A percentile compares a stretch with the other conserved stretches of the same genome.
These are phyloP conservation scores for Eupithecia inturbata DNA, from an alignment of 2,888 invertebrate genomes.

Conservation along the genomic window DNA sequence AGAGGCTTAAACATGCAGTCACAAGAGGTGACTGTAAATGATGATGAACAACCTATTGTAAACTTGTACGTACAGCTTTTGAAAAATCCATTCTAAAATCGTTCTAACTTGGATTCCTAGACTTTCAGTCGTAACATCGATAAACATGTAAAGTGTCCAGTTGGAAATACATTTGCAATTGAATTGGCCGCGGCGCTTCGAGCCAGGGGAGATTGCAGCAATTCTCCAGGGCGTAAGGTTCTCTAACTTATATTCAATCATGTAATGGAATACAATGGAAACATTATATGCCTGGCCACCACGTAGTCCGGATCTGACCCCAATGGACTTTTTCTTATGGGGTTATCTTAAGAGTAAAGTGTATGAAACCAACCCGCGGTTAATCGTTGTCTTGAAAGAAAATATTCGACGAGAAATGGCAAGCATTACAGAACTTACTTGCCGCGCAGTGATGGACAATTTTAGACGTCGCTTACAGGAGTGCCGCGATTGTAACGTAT, in stretches of 20 bases:
- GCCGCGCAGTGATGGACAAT: too few species aligned
- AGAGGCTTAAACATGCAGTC: not conserved
- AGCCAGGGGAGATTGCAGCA: constrained; percentile 56
- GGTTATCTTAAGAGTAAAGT: too few species aligned
- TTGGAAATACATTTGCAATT: constrained; percentile 51
- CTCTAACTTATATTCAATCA: constrained; percentile 66
- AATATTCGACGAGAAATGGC: too few species aligned
- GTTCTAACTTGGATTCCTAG: constrained; percentile 12
- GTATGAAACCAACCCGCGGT: too few species aligned
- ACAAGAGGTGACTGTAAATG: not conserved
- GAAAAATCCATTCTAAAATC: not conserved
- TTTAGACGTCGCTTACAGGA: too few species aligned
- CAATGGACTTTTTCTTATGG: too few species aligned
- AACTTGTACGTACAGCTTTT: not conserved
- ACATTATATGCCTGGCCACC: too few species aligned
- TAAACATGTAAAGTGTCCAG: constrained; percentile 54
- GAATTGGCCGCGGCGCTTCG: constrained; percentile 53
- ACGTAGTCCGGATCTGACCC: too few species aligned
- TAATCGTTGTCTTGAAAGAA: too few species aligned
- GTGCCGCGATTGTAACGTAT: too few species aligned
- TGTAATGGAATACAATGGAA: constrained; percentile 52
- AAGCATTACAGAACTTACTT: too few species aligned
- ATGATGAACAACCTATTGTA: not conserved
- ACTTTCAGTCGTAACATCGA: constrained; percentile 11
- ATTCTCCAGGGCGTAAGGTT: constrained; percentile 49